These are phyloP conservation scores for Naja naja DNA, from an alignment of 2,113 vertebrate species.

Conservation along the genomic window DNA sequence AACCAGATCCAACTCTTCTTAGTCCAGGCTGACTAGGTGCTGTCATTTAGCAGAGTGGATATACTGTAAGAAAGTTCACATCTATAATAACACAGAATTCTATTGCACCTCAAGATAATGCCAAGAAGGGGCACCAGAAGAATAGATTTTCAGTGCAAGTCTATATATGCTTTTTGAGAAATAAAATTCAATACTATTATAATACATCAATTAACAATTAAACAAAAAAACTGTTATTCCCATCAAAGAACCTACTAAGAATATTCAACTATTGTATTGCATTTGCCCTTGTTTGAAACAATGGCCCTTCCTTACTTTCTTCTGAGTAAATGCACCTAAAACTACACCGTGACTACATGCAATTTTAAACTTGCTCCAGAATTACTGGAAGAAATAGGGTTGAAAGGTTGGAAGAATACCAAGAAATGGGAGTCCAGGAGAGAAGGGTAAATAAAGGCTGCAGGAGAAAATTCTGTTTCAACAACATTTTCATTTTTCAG, in stretches of 20 bases:
- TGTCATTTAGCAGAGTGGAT: background rate
- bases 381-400: background rate
- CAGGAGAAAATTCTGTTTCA: slow-evolving; percentile 57
- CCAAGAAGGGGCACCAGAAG: slow-evolving; percentile 16
- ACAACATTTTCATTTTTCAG: slow-evolving; percentile 60
- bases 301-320: background rate
- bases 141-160: slow-evolving; percentile 26
- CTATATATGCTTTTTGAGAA: background rate
- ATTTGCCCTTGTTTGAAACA: background rate
- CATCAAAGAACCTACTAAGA: background rate
- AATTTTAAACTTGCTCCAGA: background rate
- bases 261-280: background rate
- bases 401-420: slow-evolving; percentile 5
- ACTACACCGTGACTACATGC: background rate
- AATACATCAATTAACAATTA: background rate
- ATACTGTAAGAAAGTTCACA: background rate
- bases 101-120: background rate
- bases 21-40: background rate
- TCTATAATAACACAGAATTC: background rate
- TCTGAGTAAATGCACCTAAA: background rate
- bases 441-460: slow-evolving; percentile 56
- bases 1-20: background rate
- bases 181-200: background rate
- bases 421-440: slow-evolving; percentile 29
- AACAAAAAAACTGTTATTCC: background rate